These are phyloP conservation scores for Riparia riparia DNA, from an alignment of 2,113 vertebrate species.

Conservation along the genomic window DNA sequence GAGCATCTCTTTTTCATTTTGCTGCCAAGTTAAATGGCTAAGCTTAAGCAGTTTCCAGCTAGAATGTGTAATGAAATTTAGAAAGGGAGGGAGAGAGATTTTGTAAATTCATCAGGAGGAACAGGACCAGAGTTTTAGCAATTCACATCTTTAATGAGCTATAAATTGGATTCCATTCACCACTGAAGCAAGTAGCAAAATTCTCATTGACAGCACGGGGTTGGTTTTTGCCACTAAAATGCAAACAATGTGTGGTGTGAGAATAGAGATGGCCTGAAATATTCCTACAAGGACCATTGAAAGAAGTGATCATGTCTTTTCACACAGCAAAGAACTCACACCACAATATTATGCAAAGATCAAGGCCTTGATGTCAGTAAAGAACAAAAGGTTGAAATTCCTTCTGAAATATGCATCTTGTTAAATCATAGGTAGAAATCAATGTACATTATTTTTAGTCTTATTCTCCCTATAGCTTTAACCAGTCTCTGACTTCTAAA, in stretches of 20 bases:
- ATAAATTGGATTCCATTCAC: conserved; percentile 26
- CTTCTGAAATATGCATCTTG: background rate
- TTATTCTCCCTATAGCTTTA: background rate
- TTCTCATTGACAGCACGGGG: background rate
- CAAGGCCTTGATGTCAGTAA: background rate
- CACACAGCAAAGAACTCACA: background rate
- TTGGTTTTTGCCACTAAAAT: background rate
- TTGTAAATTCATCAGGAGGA: conserved; percentile 13
- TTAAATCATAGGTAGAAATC: conserved; percentile 31
- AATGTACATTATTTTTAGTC: background rate
- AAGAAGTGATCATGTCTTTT: background rate
- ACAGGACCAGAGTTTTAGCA: background rate
- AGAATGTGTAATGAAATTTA: conserved; percentile 31
- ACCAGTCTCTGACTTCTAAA: conserved; percentile 28
- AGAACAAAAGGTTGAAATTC: background rate
- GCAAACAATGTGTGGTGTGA: background rate
- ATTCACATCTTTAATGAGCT: background rate
- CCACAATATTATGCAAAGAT: background rate
- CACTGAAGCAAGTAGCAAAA: background rate
- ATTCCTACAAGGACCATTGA: background rate
- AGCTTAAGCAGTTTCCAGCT: conserved; percentile 22
- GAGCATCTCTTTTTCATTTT: background rate
- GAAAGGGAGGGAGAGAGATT: background rate
- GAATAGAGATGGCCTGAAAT: background rate
- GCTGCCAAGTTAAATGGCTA: background rate